These are phyloP conservation scores for Sapajus apella DNA, from an alignment of 2,113 vertebrate species.

Conservation along the genomic window DNA sequence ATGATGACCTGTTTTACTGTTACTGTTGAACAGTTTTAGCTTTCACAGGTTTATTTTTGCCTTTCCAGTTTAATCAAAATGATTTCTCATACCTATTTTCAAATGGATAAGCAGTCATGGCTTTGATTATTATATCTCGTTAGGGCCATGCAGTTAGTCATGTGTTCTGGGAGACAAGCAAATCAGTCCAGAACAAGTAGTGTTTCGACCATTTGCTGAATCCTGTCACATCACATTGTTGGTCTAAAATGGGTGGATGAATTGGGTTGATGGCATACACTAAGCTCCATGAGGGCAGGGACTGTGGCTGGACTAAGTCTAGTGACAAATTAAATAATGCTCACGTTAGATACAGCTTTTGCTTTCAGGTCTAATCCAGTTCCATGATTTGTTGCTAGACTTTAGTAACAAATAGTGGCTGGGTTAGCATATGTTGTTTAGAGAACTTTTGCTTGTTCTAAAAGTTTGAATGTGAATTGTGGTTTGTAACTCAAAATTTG, in stretches of 20 bases:
- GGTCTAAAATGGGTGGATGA: neutral
- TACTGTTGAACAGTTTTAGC: constrained; percentile 9
- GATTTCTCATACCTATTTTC: constrained; percentile 23
- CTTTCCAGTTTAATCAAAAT: constrained; percentile 22
- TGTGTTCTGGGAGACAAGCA: neutral
- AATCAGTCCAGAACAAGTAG: neutral
- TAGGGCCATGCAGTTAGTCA: neutral
- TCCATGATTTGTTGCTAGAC: neutral
- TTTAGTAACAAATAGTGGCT: neutral
- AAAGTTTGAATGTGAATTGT: constrained; percentile 36
- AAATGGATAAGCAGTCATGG: neutral
- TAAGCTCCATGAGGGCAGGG: neutral
- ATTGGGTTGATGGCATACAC: neutral
- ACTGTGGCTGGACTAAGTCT: neutral
- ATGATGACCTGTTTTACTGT: neutral
- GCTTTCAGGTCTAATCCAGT: too few relatives aligned
- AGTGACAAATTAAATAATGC: too few relatives aligned
- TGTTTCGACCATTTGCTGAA: neutral
- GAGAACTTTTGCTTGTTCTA: neutral
- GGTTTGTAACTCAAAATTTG: neutral
- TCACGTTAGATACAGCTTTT: too few relatives aligned
- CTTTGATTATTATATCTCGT: neutral
- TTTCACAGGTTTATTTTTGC: neutral
- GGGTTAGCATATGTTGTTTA: neutral
- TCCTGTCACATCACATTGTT: neutral